Base-by-base conservation (phyloP, 2,888 invertebrate genomes). In the Dolichomitus sp. region DNA sequence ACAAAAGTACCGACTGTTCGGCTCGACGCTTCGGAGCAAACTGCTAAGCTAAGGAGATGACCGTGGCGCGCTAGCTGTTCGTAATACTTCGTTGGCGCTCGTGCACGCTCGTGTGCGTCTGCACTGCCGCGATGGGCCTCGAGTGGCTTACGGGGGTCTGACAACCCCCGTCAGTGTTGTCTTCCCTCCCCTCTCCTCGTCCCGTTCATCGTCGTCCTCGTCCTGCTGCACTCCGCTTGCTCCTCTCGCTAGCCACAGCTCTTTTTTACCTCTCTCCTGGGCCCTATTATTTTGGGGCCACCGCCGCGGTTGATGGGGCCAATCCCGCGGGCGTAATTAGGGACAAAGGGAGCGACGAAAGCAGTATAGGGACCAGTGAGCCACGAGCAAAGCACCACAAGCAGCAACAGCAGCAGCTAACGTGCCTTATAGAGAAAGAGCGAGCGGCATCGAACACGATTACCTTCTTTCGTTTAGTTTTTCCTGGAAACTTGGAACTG, bases 231-330 rank as follows among this genome's bases (percentile, higher is more conserved):
- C 68, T 57, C 7, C 45, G 42, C 48, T 52, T 27, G 69, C 59
- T 70, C 68, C 70, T 69, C 84, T 69, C 84, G 40, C 73, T 54
- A 45, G 59, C 59, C 52, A 23, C 76, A 68, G 52, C 80, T 70
- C 66, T 48, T 75, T 75, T 76, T 74, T 84, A 42, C 48, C 69
- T 69, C 86, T 81, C 82, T 84, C 61, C 19, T 69, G 84, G 87
- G 86, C 84, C 87, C 89, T 90, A 89, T 90, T 89, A 90, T 90
- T 90, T 90, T 79, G 84, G 85, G 73, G 86, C 87, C 78, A 86
- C 87, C 85, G 89, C 87, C 86, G 83, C 81, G 78, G 81, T 63
- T 85, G 85, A 87, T 86, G 86, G 86, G 81, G 84, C 86, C 84
- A 86, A 87, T 86, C 85, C 85, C 83, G 84, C 83, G 84, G 86